phyloP scores from a whole-genome alignment of 2,797 vertebrate genomes.

The Enteromius anoplus region DNA sequence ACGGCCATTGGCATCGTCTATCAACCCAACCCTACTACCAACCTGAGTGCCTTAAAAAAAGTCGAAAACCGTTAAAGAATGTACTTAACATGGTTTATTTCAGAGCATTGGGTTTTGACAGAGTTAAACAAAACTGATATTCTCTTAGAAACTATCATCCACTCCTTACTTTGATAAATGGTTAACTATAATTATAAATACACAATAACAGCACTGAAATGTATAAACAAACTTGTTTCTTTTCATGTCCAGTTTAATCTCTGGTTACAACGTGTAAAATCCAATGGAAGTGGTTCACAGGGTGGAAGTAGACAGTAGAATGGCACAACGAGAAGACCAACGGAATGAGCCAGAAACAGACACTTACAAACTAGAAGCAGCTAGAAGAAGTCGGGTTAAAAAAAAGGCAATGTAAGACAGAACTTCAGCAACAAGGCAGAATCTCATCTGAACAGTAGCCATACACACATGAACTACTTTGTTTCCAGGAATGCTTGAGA shows the following conservation, averaged over 20 bases:
- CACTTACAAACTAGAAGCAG: slow-evolving; percentile 48
- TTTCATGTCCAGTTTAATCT: slow-evolving; percentile 55
- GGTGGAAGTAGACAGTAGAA: slow-evolving; percentile 30
- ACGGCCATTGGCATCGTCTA: too few species aligned
- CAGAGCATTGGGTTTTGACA: slow-evolving; percentile 65
- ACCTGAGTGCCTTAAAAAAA: background rate
- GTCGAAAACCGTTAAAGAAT: slow-evolving; percentile 16
- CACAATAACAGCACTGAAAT: slow-evolving; percentile 65
- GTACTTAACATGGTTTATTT: slow-evolving; percentile 65
- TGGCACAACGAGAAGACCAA: slow-evolving; percentile 36
- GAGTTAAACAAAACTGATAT: slow-evolving; percentile 62
- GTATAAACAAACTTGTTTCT: slow-evolving; percentile 45
- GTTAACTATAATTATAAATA: slow-evolving; percentile 65
- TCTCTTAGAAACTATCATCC: slow-evolving; percentile 61
- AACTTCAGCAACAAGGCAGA: slow-evolving; percentile 53
- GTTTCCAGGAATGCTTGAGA: slow-evolving; percentile 56
- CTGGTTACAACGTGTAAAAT: slow-evolving; percentile 49
- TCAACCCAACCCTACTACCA: too few species aligned
- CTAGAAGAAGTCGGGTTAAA: slow-evolving; percentile 29
- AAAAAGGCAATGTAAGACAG: slow-evolving; percentile 30
- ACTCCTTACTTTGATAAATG: slow-evolving; percentile 59
- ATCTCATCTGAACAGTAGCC: slow-evolving; percentile 45
- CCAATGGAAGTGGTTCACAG: slow-evolving; percentile 41
- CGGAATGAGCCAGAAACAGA: slow-evolving; percentile 31
- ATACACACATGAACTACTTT: slow-evolving; percentile 31